Base-by-base conservation (phyloP, 92 coral and sea anemone genomes). In the Porites evermanni region DNA sequence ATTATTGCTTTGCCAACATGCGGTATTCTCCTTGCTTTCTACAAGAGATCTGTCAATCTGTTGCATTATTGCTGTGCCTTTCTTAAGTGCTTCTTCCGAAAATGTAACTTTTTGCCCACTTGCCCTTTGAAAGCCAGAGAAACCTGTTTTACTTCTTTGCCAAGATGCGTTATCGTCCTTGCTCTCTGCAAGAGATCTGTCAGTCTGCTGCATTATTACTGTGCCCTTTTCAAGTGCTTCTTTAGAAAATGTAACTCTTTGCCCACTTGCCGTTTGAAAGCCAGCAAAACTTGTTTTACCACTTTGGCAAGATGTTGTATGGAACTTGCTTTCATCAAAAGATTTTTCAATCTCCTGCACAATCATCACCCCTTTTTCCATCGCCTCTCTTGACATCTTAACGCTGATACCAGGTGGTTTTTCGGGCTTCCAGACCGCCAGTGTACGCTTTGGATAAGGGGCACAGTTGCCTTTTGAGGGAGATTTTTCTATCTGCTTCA, bases 181-280 rank as follows among this genome's bases (percentile, higher is more conserved):
- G 66, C 38, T 38, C 1, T 24, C 16, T 1, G 50, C 66, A 1
- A 75, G 44, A 8, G 67, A 21, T 61, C 50, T 24, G 32, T 84
- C 79, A 51, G 77, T 59, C 74, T 65, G 59, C 5, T 29, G 69
- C 81, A 87, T 52, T 67, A 85, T 86, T 3, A 82, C 78, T 54
- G 72, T 91, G 3, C 95, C 93, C 67, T 78, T 88, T 6, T 80
- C 23, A 51, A 93, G 8, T 11, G 91, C 80, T 65, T 74, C 84
- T 26, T 83, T 83, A 4, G 94, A 82, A 17, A 80, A 16, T 26
- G 75, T 75, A 16, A 93, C 75, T 24, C 65, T 54, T 67, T 67
- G 65, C 38, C 89, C 92, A 72, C 64, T 73, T 3, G 93, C 93
- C 10, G 92, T 82, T 67, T 72, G 74, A 67, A 87, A 73, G 18